Percentiles rank a stretch among this genome's conserved stretches.
These are phyloP conservation scores for Zootoca vivipara DNA, from an alignment of 2,113 vertebrate genomes.

Conservation along the genomic window DNA sequence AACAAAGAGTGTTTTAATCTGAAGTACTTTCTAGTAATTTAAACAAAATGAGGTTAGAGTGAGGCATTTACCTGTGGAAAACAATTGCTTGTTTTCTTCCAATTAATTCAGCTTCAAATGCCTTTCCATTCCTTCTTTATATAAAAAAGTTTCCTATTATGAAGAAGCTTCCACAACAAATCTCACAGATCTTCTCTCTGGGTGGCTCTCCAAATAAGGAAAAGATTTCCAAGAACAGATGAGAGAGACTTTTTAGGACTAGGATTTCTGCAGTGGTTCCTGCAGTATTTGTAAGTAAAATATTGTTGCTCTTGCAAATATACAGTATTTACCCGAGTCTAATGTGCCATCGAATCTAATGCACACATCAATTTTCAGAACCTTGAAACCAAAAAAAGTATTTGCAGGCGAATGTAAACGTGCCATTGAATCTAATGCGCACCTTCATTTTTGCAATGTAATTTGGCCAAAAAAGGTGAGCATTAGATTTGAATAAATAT, in stretches of 20 bases:
- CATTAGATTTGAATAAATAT: no score
- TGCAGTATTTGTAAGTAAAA: not conserved
- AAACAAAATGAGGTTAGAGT: slow-evolving; percentile 20
- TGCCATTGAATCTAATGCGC: no score
- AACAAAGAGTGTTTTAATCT: slow-evolving; percentile 26
- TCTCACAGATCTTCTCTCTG: not conserved
- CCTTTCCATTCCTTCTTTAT: slow-evolving; percentile 11
- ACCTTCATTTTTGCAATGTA: no score
- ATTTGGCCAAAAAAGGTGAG: no score
- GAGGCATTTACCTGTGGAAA: slow-evolving; percentile 31
- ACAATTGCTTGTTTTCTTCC: slow-evolving; percentile 4
- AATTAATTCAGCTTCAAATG: slow-evolving; percentile 18
- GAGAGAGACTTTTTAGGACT: not conserved
- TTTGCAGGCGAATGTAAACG: no score
- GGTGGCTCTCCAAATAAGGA: not conserved
- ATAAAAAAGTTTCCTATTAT: not conserved
- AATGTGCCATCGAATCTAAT: no score
- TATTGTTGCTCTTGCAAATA: not conserved
- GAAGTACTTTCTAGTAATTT: slow-evolving; percentile 21
- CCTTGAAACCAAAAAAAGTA: no score
- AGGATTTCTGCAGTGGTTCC: not conserved
- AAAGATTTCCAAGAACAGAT: not conserved
- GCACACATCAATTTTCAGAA: no score
- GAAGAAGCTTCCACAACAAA: slow-evolving; percentile 14
- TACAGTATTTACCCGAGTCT: not conserved